phyloP scores from a whole-genome alignment of 2,797 vertebrate genomes.

The Pantherophis vulpinus region DNA sequence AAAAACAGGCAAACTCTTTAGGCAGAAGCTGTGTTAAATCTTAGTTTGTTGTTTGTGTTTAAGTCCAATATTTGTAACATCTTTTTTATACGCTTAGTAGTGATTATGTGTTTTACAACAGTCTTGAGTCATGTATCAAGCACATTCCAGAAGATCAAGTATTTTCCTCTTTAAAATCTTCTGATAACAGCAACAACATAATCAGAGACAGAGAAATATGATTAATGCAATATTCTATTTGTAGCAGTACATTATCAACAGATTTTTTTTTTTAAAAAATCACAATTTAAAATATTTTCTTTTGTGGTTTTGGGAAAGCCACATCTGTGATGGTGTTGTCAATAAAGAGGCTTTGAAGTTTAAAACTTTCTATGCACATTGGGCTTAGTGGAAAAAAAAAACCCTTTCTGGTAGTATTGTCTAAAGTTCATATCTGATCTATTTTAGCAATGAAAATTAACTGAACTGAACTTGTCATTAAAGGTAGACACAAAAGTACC shows the following conservation, averaged over 20 bases:
- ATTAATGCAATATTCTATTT: background rate
- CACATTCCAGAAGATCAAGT: background rate
- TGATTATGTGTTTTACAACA: background rate
- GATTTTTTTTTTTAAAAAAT: background rate
- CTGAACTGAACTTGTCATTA: background rate
- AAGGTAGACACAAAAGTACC: background rate
- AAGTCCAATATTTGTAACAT: background rate
- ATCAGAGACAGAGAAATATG: background rate
- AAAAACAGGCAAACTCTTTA: background rate
- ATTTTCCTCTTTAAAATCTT: background rate
- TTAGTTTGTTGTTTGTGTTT: background rate
- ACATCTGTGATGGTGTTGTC: background rate
- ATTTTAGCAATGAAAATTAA: background rate
- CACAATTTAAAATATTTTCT: background rate
- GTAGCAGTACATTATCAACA: background rate
- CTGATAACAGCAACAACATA: background rate
- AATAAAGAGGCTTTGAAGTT: background rate
- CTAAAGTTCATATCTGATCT: background rate
- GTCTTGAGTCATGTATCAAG: background rate
- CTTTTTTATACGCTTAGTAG: background rate
- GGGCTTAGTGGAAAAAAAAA: background rate
- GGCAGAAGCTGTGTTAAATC: background rate
- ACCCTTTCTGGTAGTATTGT: background rate
- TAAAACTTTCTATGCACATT: background rate
- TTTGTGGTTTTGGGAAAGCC: background rate